Base-by-base conservation (phyloP, 2,113 vertebrate genomes). In the Nerophis lumbriciformis region DNA sequence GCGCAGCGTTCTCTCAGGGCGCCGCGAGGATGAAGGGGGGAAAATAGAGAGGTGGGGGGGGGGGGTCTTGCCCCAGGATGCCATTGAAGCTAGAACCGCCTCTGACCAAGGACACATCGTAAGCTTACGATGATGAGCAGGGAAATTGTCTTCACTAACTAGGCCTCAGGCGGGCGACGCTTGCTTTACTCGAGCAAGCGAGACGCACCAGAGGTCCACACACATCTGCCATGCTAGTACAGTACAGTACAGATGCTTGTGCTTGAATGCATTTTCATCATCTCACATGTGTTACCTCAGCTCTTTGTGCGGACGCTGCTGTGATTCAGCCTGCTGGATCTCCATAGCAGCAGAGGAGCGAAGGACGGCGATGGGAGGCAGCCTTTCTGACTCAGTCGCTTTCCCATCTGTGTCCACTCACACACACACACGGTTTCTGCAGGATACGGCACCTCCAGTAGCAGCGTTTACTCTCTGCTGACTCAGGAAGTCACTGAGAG, bases 281-380 rank as follows among this genome's bases (percentile, higher is more conserved):
- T 45, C 61, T 60, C 64, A 52, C 48, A 54, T 28, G 59, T n/a
- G 50, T 76, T 88, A 88, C 84, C 84, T 88, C 77, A 76, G 73
- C 66, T 54, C 78, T 72, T 73, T 76, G 44, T 81, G 77, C 72
- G 70, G 81, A 80, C 48, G 78, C n/a, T 48, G 75, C n/a, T 64
- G 78, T 59, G 75, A 80, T 75, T 83, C 80, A 81, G 76, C 69
- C 78, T 73, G 79, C 67, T 64, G 68, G 67, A 81, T 81, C 78
- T 79, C 80, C 86, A 88, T 88, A 72, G 68, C 69, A 71, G 83
- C 80, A 75, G 77, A 77, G 68, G 73, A 73, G 80, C 61, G 70
- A 79, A 73, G 72, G 75, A 48, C 14, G 49, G 70, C 67, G 85
- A 84, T 75, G 83, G 73, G 85, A 83, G 79, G 71, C 74, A 83